Evolutionary conservation across 2,888 invertebrate species (phyloP).

Genomic region (Argyresthia goedartella): DNA sequence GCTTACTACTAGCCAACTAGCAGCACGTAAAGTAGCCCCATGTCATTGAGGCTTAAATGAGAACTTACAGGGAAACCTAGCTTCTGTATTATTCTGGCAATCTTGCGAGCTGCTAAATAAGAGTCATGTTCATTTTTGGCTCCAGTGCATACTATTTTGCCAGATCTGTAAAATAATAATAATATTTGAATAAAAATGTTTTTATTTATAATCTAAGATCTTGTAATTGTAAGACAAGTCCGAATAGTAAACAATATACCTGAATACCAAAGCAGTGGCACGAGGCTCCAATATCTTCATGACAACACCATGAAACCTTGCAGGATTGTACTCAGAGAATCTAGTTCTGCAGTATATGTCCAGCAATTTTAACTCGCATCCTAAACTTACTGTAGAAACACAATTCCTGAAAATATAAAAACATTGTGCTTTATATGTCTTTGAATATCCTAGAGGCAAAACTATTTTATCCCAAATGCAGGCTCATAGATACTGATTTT

Average conservation of each 20-base stretch:
- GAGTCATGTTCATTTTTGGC: slow-evolving; percentile 84
- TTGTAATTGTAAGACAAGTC: no score
- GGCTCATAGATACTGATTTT: no score
- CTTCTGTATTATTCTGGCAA: slow-evolving; percentile 86
- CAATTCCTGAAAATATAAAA: slow-evolving; percentile 75
- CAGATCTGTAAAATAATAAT: slow-evolving; percentile 70
- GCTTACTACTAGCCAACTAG: no score
- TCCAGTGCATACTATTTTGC: slow-evolving; percentile 87
- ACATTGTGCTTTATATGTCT: not conserved
- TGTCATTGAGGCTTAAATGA: no score
- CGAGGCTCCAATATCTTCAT: slow-evolving; percentile 87
- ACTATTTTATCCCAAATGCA: not conserved
- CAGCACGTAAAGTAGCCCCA: no score
- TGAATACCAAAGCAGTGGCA: slow-evolving; percentile 78
- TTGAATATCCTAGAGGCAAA: not conserved
- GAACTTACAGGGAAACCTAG: slow-evolving; percentile 78
- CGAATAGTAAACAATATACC: slow-evolving; percentile 21
- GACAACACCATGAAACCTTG: slow-evolving; percentile 84
- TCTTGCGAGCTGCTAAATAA: slow-evolving; percentile 82
- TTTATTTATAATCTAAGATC: no score
- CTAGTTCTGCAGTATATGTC: slow-evolving; percentile 83
- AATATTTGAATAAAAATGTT: not conserved
- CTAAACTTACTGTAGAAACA: slow-evolving; percentile 83
- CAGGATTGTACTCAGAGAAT: slow-evolving; percentile 87
- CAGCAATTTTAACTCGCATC: slow-evolving; percentile 78